These are phyloP conservation scores for Pollenia angustigena DNA, from an alignment of 2,888 invertebrate species.

Conservation along the genomic window DNA sequence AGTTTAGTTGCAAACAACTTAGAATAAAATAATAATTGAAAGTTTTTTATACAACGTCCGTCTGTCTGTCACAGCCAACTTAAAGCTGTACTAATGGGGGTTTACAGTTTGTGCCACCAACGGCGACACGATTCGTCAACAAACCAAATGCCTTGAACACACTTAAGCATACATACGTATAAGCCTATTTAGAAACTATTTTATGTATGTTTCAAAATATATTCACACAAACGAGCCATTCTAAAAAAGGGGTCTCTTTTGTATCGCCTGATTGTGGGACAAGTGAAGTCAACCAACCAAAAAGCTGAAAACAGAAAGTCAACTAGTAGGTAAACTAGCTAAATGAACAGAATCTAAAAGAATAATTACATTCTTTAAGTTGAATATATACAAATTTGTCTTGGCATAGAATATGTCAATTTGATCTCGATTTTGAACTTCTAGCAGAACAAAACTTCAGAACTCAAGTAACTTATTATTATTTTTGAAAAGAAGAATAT, in stretches of 20 bases:
- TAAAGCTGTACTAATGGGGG: slow-evolving; percentile 58
- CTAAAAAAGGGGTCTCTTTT: slow-evolving; percentile 36
- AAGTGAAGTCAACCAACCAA: slow-evolving; percentile 64
- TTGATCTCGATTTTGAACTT: too few relatives aligned
- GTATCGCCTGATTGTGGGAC: slow-evolving; percentile 52
- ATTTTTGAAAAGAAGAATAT: too few relatives aligned
- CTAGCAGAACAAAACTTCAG: too few relatives aligned
- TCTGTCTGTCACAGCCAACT: slow-evolving; percentile 47
- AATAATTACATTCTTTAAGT: neutral
- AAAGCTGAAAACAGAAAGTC: slow-evolving; percentile 29
- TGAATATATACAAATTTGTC: too few relatives aligned
- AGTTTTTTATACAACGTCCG: slow-evolving; percentile 26
- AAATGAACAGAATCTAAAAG: slow-evolving; percentile 18
- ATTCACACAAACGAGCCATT: slow-evolving; percentile 50
- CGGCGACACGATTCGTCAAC: slow-evolving; percentile 76
- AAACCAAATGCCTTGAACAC: slow-evolving; percentile 47
- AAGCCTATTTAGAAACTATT: neutral
- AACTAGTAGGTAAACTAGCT: slow-evolving; percentile 15
- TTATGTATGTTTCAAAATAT: slow-evolving; percentile 7
- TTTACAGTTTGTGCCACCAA: slow-evolving; percentile 79
- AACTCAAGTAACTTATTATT: too few relatives aligned
- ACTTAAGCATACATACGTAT: neutral
- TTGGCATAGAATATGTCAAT: too few relatives aligned
- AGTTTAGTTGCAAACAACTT: slow-evolving; percentile 5
- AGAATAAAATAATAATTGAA: slow-evolving; percentile 47